These are phyloP conservation scores for Prinia subflava DNA, from an alignment of 2,113 vertebrate species.

Conservation along the genomic window DNA sequence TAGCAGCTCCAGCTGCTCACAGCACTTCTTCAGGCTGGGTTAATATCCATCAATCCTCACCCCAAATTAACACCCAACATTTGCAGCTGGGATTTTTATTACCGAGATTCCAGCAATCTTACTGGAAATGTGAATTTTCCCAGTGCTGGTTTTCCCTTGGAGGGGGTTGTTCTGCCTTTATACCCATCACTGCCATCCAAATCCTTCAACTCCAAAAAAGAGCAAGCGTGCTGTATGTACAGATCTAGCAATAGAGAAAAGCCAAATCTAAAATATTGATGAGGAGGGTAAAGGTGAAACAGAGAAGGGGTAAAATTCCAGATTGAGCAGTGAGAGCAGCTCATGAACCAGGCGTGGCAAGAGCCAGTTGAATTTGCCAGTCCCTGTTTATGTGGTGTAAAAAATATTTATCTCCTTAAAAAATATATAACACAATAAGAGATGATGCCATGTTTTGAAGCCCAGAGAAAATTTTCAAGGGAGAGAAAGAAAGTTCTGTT, in stretches of 20 bases:
- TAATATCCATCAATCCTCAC: background rate
- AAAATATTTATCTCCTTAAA: background rate
- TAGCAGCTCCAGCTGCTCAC: background rate
- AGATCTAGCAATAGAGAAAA: background rate
- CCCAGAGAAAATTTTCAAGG: background rate
- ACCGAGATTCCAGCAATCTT: background rate
- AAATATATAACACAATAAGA: background rate
- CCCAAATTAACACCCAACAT: background rate
- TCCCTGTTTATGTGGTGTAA: background rate
- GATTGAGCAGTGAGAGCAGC: background rate
- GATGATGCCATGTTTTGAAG: background rate
- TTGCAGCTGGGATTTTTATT: background rate
- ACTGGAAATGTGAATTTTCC: background rate
- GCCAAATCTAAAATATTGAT: background rate
- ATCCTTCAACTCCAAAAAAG: background rate
- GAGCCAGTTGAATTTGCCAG: background rate
- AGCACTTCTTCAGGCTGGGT: background rate
- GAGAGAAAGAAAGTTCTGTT: background rate
- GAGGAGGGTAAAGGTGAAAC: background rate
- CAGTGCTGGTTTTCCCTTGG: background rate
- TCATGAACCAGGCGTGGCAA: background rate
- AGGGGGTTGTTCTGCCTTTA: background rate
- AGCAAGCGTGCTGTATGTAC: rapidly evolving
- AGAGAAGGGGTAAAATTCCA: background rate
- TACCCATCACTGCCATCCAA: background rate